Evolutionary conservation across 2,888 invertebrate genomes (phyloP), one percentile per base, ranked within the genome.

Genomic region (Acheta domesticus): DNA sequence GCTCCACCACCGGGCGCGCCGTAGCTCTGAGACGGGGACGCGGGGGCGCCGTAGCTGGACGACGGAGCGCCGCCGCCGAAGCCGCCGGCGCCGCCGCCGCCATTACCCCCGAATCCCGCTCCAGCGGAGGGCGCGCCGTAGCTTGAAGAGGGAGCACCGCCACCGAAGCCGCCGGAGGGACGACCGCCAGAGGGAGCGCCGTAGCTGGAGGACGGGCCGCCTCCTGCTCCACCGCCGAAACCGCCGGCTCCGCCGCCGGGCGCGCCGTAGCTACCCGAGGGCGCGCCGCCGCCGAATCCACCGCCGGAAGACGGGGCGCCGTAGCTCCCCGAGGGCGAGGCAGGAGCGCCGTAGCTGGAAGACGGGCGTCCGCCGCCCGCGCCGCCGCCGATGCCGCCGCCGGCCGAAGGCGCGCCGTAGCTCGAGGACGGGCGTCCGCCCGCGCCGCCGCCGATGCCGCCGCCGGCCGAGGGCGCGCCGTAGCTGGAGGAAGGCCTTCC

Each of bases 201-300:
- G 49, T 80, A 82, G 62, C 80, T 82, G 12, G 79, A 78, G 8
- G 80, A 80, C 11, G 82, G 79, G 36, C n/a, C 19, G 75, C 84
- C 84, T 19, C 84, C 85, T 21, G 23, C 20, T 12, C 75, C 75
- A 4, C 84, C 84, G 16, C 84, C 85, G 21, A 83, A 80, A n/a
- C 83, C 81, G 76, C 12, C 14, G 21, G 3, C 81, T 74, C 81
- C 82, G 74, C 75, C 75, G 11, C 12, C 20, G 75, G 81, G 81
- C 0, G 80, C 81, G 12, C 82, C 81, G 49, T 80, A 82, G 62
- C 80, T 82, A 75, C 82, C 50, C 82, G 83, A 75, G 76, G 76
- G 62, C 23, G 86, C 87, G 84, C 86, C 88, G 12, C 89, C 89
- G 82, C 89, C 90, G 78, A 86, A 88, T 80, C 86, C 86, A 2